Conservation (phyloP, 2,113 vertebrate genomes). For the Pithys albifrons region DNA sequence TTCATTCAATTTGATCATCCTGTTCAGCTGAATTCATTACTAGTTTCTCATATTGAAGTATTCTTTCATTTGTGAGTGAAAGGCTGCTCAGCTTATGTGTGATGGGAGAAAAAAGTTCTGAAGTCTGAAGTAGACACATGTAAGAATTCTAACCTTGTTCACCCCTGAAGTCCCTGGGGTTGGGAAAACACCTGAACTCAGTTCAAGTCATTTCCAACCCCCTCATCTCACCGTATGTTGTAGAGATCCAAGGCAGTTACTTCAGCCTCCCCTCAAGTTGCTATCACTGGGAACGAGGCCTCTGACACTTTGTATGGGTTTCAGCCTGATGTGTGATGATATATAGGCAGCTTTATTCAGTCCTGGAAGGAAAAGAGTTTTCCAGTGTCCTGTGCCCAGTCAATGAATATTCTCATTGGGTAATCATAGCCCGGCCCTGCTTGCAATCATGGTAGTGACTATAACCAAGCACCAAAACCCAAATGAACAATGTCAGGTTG, state of each 20-base stretch:
- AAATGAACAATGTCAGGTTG: not conserved
- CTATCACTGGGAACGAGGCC: not conserved
- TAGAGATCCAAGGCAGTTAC: not conserved
- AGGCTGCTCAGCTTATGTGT: not conserved
- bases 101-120: not conserved
- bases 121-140: not conserved
- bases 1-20: not conserved
- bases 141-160: not conserved
- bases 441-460: not conserved
- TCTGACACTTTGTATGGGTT: rapidly evolving
- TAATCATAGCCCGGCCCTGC: not conserved
- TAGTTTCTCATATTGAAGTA: not conserved
- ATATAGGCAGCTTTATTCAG: not conserved
- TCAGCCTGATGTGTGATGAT: not conserved
- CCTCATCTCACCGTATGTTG: rapidly evolving
- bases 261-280: not conserved
- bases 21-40: not conserved
- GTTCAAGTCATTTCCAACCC: not conserved
- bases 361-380: not conserved
- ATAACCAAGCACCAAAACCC: not conserved
- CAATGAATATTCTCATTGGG: not conserved
- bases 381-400: not conserved
- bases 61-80: not conserved
- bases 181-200: not conserved
- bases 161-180: not conserved